Evolutionary conservation across 2,113 vertebrate species (phyloP).

Genomic region (Ameiurus melas): DNA sequence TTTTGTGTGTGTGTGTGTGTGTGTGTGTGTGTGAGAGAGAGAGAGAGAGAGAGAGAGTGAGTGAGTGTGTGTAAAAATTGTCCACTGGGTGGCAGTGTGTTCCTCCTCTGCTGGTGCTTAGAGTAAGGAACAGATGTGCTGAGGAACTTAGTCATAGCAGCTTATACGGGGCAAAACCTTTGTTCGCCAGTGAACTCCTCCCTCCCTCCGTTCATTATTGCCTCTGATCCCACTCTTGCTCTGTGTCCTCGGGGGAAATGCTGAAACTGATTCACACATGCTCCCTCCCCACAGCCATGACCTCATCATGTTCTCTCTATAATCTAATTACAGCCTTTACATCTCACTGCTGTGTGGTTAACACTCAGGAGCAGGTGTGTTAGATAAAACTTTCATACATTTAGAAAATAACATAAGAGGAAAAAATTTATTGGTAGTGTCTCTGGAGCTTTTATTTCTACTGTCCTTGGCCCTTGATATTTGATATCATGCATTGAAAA

Average conservation of each 20-base stretch:
- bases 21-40: neutral
- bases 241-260: conserved; percentile 20
- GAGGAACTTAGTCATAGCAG: conserved; percentile 30
- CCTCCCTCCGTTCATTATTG: conserved; percentile 9
- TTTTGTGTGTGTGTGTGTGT: conserved; percentile 23
- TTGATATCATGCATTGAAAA: conserved; percentile 7
- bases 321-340: conserved; percentile 39
- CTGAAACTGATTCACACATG: neutral
- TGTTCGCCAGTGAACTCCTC: neutral
- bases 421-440: neutral
- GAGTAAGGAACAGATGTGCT: conserved; percentile 24
- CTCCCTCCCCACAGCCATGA: conserved; percentile 26
- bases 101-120: conserved; percentile 1
- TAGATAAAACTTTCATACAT: conserved; percentile 6
- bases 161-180: conserved; percentile 23
- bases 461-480: conserved; percentile 6
- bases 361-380: conserved; percentile 35
- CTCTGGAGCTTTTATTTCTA: conserved; percentile 1
- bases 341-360: conserved; percentile 19
- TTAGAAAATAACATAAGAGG: neutral
- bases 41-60: neutral
- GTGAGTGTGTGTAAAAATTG: neutral
- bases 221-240: conserved; percentile 9
- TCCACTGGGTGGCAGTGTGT: conserved; percentile 52
- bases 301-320: conserved; percentile 34